A percentile compares a stretch with the other conserved stretches of the same genome.
Conservation (phyloP, 92 coral and sea anemone genomes). For the Palythoa heliodiscus region DNA sequence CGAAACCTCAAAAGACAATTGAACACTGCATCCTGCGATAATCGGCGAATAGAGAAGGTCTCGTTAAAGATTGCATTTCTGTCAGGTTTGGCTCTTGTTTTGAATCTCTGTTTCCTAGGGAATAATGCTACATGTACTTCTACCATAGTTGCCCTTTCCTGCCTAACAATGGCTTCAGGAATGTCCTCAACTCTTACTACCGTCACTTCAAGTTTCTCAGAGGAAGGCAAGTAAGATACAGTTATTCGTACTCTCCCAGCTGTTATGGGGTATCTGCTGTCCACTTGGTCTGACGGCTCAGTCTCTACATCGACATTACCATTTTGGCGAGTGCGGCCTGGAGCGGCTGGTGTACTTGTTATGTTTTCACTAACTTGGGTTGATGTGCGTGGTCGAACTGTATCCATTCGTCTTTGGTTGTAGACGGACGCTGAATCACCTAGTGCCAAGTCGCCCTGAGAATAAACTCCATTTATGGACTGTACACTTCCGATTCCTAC, state of each 20-base stretch:
- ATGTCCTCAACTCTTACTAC: constrained; percentile 38
- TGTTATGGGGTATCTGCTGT: constrained; percentile 24
- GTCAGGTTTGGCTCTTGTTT: constrained; percentile 36
- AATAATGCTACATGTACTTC: constrained; percentile 38
- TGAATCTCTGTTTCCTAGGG: constrained; percentile 38
- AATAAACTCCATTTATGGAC: constrained; percentile 14
- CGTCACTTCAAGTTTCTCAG: constrained; percentile 39
- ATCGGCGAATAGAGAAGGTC: constrained; percentile 37
- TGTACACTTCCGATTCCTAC: constrained; percentile 29
- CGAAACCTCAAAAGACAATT: constrained; percentile 38
- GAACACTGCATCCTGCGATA: constrained; percentile 35
- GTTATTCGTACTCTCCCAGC: constrained; percentile 40
- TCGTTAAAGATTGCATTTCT: constrained; percentile 38
- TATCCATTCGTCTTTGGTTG: constrained; percentile 7
- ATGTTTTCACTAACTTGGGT: background rate
- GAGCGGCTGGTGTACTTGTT: background rate
- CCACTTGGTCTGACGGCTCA: constrained; percentile 22
- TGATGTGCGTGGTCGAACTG: background rate
- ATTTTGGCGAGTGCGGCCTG: background rate
- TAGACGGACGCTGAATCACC: constrained; percentile 34
- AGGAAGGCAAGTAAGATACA: constrained; percentile 29
- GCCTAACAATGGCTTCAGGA: constrained; percentile 16
- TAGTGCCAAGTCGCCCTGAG: constrained; percentile 37
- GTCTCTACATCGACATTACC: background rate
- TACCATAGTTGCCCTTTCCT: constrained; percentile 35